Conservation (phyloP, 2,797 vertebrate genomes). For the Nasua narica region DNA sequence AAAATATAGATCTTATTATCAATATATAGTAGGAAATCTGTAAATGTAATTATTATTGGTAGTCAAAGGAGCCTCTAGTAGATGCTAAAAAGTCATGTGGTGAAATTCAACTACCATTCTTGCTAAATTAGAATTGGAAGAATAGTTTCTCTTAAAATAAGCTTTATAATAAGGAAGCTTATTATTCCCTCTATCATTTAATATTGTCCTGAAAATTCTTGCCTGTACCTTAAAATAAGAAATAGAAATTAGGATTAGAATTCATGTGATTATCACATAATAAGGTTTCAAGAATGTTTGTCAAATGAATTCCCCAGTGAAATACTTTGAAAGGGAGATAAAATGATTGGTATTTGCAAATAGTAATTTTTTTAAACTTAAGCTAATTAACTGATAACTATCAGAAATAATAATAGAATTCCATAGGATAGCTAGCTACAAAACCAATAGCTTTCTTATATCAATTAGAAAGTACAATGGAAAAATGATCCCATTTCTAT, state of each 20-base stretch:
- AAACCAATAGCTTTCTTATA: conserved; percentile 5
- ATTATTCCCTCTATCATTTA: conserved; percentile 13
- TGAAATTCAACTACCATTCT: neutral
- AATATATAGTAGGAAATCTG: neutral
- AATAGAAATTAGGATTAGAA: neutral
- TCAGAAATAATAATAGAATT: neutral
- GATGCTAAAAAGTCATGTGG: neutral
- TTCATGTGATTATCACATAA: neutral
- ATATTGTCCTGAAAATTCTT: neutral
- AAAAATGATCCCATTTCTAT: conserved; percentile 9
- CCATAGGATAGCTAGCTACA: neutral
- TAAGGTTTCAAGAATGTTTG: neutral
- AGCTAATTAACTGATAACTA: neutral
- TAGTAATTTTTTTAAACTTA: conserved; percentile 32
- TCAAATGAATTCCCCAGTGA: neutral
- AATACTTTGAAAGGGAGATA: neutral
- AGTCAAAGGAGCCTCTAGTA: neutral
- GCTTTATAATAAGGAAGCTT: neutral
- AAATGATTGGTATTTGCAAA: conserved; percentile 7
- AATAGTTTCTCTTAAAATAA: conserved; percentile 16
- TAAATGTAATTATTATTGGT: neutral
- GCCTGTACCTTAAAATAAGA: neutral
- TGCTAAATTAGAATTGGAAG: neutral
- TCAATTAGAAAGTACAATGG: conserved; percentile 7
- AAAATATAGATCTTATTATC: conserved; percentile 35